phyloP scores from a whole-genome alignment of 2,113 vertebrate genomes.

The Phaethornis superciliosus region DNA sequence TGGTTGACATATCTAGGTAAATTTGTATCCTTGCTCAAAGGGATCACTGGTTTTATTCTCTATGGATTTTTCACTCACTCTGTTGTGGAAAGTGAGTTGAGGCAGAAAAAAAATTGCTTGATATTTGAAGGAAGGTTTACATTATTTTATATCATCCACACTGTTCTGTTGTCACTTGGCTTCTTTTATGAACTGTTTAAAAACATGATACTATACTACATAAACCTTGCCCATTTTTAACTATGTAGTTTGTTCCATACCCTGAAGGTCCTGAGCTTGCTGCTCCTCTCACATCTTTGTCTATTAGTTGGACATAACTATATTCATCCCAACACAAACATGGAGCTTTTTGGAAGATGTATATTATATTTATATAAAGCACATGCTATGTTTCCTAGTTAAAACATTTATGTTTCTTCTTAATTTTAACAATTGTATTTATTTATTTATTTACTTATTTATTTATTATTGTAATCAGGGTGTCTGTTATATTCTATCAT shows the following conservation, averaged over 20 bases:
- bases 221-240: conserved; percentile 31
- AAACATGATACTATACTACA: conserved; percentile 45
- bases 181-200: conserved; percentile 63
- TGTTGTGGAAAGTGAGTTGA: conserved; percentile 50
- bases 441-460: not conserved
- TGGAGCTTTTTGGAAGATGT: not conserved
- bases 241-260: not conserved
- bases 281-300: not conserved
- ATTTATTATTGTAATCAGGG: not conserved
- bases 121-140: conserved; percentile 25
- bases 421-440: too few relatives aligned
- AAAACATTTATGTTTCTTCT: not conserved
- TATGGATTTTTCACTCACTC: conserved; percentile 60
- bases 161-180: conserved; percentile 45
- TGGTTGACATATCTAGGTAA: conserved; percentile 63
- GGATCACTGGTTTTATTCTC: conserved; percentile 63
- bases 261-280: not conserved
- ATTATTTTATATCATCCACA: conserved; percentile 52
- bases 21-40: conserved; percentile 68
- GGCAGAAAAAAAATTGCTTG: conserved; percentile 14
- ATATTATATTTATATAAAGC: not conserved
- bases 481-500: not conserved
- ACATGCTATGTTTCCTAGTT: not conserved
- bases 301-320: not conserved
- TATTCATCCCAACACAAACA: not conserved